These are phyloP conservation scores for Nematostella vectensis DNA, from an alignment of 92 coral and sea anemone species.

Conservation along the genomic window DNA sequence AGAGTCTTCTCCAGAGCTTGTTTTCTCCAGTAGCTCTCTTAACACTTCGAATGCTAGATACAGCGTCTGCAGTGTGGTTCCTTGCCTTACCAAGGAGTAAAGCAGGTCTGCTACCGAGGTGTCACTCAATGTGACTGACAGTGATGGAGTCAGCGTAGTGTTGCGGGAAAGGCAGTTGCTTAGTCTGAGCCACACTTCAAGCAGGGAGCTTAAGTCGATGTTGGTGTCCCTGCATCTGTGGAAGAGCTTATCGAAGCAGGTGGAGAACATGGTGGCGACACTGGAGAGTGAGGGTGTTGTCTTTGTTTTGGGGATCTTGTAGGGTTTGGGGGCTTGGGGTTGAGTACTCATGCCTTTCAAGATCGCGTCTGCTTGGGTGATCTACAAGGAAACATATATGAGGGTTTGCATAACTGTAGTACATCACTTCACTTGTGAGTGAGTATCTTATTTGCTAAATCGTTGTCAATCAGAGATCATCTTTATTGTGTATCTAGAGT, in stretches of 20 bases:
- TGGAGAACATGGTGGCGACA: conserved; percentile 12
- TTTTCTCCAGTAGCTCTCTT: conserved; percentile 11
- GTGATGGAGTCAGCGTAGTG: not conserved
- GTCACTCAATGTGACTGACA: conserved; percentile 6
- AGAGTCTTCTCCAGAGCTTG: conserved; percentile 1
- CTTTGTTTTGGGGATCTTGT: conserved; percentile 13
- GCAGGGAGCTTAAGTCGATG: conserved; percentile 30
- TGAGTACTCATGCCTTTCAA: conserved; percentile 52
- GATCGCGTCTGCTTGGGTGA: conserved; percentile 52
- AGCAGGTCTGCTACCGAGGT: conserved; percentile 13
- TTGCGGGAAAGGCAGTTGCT: conserved; percentile 21
- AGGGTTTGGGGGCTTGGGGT: not conserved
- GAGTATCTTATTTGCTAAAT: no score
- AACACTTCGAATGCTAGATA: conserved; percentile 32
- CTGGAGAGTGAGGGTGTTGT: conserved; percentile 1
- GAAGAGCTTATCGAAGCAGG: conserved; percentile 42
- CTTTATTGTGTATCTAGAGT: no score
- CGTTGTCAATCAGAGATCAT: no score
- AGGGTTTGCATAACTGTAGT: no score
- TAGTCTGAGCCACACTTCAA: conserved; percentile 45
- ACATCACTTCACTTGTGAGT: no score
- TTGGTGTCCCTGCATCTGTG: conserved; percentile 24
- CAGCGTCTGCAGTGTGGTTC: conserved; percentile 19
- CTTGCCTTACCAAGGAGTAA: conserved; percentile 23
- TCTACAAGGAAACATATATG: no score